A percentile compares a stretch with the other conserved stretches of the same genome.
phyloP scores from a whole-genome alignment of 2,797 vertebrate genomes.

The Brotogeris chrysoptera region DNA sequence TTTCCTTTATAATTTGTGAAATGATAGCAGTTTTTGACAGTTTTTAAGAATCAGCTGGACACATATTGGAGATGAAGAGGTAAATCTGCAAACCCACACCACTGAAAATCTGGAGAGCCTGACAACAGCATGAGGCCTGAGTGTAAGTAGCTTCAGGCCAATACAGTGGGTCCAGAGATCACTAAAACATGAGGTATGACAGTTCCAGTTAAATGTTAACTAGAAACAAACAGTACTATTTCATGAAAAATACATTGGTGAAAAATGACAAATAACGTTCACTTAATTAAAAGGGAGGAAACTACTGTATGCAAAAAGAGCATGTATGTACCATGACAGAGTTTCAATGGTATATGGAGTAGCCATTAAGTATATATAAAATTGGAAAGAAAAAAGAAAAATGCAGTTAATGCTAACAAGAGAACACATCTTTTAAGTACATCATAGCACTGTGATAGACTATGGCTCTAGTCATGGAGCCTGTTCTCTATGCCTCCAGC shows the following conservation, averaged over 20 bases:
- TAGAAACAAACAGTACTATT: neutral
- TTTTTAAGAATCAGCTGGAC: conserved; percentile 59
- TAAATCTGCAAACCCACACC: conserved; percentile 46
- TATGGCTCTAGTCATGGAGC: neutral
- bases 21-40: conserved; percentile 53
- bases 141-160: conserved; percentile 19
- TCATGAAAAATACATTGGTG: neutral
- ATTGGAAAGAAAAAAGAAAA: neutral
- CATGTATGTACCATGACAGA: neutral
- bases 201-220: conserved; percentile 11
- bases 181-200: conserved; percentile 28
- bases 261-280: neutral
- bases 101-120: conserved; percentile 49
- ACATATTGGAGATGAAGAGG: conserved; percentile 55
- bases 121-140: conserved; percentile 8
- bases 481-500: neutral
- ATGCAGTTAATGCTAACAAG: neutral
- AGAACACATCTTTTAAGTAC: neutral
- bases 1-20: conserved; percentile 63
- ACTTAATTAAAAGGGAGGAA: neutral
- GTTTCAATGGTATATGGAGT: neutral
- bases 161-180: neutral
- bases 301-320: neutral
- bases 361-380: neutral
- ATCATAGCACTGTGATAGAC: neutral